Evolutionary conservation across 2,113 vertebrate genomes (phyloP), one percentile per base, ranked within the genome.

Genomic region (Trematomus loennbergii): DNA sequence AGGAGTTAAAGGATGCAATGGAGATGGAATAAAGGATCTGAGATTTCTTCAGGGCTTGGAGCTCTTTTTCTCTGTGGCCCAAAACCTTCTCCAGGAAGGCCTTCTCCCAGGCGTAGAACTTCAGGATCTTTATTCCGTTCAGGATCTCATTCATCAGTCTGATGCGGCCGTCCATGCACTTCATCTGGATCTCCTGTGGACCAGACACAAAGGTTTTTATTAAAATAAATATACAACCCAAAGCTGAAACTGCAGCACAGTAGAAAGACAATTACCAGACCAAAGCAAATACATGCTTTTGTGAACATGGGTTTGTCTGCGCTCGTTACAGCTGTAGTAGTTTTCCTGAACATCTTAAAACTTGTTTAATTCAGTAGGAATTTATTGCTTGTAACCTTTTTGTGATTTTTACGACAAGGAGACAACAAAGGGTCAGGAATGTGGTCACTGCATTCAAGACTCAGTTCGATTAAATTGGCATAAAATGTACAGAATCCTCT

Each of bases 71-170:
- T 57, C 97, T 94, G 86, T 95, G 88, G 57, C 79, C 85, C 74
- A 96, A 68, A 40, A 97, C 92, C 75, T 95, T 94, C 61, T 97
- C 94, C 83, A 96, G 93, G 79, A 99, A 99, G 57, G 92, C 94
- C 58, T 94, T 95, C 90, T 99, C 98, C 97, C 98, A 99, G 72
- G 96, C 97, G 1, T 97, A 96, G 45, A 96, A 93, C 92, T 99
- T 99, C 82, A 99, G 88, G 64, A 95, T 95, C 93, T 96, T 97
- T 55, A 97, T 95, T 60, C 96, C 93, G 1, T 93, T 94, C 73
- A 99, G 93, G 82, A 97, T 88, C 76, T 96, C 95, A 72, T 94
- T 96, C 89, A 96, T 98, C 70, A 99, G 95, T 88, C 94, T 95
- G 3, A 97, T 97, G 8, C 97, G 94, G 1, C 95, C 87, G 50